Conservation (phyloP, 2,888 invertebrate genomes). For the Drosophila leonis region DNA sequence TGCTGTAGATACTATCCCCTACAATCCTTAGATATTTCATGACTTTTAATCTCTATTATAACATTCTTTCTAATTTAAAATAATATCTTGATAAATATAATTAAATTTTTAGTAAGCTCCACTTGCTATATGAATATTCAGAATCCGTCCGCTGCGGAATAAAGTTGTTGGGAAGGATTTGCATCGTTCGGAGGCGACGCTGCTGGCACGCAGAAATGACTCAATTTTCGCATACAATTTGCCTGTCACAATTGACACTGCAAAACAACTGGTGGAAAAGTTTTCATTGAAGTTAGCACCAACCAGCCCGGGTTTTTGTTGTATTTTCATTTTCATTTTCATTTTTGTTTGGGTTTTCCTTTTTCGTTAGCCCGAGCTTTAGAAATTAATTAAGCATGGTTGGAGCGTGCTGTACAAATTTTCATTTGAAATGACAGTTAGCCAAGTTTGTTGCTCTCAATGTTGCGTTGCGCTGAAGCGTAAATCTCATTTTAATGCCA, state of each 20-base stretch:
- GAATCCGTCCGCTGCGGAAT: neutral
- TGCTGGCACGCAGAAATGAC: conserved; percentile 48
- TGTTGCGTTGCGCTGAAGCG: conserved; percentile 70
- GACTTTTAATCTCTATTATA: neutral
- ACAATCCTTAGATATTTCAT: too few relatives aligned
- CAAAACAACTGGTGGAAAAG: conserved; percentile 33
- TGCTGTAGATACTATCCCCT: too few relatives aligned
- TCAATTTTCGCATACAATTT: conserved; percentile 63
- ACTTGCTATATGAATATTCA: conserved; percentile 1
- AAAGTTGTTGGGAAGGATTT: conserved; percentile 1
- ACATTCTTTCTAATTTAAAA: neutral
- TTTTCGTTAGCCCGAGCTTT: conserved; percentile 38
- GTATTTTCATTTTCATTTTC: conserved; percentile 6
- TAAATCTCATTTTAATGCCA: conserved; percentile 82
- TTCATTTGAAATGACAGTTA: conserved; percentile 64
- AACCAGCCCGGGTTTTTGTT: conserved; percentile 1
- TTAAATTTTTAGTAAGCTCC: neutral
- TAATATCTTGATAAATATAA: neutral
- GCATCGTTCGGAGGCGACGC: conserved; percentile 13
- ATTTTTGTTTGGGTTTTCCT: conserved; percentile 18
- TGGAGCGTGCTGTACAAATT: conserved; percentile 59
- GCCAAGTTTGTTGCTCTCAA: conserved; percentile 59
- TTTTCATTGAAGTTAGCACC: conserved; percentile 44
- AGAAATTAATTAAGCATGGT: conserved; percentile 65
- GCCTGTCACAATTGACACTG: conserved; percentile 54